These are phyloP conservation scores for Anoplophora glabripennis DNA, from an alignment of 1,140 invertebrate genomes.

Conservation along the genomic window DNA sequence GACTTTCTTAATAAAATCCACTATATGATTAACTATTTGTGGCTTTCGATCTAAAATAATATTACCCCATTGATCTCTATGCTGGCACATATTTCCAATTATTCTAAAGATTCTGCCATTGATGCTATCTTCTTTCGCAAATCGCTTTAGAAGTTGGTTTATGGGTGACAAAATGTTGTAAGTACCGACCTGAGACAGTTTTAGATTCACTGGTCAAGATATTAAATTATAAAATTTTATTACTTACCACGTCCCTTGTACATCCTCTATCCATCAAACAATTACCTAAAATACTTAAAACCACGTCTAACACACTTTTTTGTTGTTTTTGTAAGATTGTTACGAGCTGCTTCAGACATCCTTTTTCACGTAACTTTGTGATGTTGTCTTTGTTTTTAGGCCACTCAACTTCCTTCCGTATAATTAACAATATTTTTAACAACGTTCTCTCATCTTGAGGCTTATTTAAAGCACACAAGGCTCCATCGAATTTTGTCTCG, in stretches of 20 bases:
- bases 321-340: slow-evolving; percentile 47
- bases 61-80: slow-evolving; percentile 32
- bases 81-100: slow-evolving; percentile 44
- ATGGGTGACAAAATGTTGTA: slow-evolving; percentile 36
- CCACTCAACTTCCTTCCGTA: slow-evolving; percentile 41
- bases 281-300: slow-evolving; percentile 59
- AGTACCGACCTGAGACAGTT: slow-evolving; percentile 30
- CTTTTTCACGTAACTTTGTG: slow-evolving; percentile 26
- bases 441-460: slow-evolving; percentile 3
- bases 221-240: background rate
- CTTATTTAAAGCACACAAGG: too few species aligned
- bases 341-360: slow-evolving; percentile 36
- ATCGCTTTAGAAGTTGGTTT: slow-evolving; percentile 36
- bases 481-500: too few species aligned
- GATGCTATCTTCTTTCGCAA: slow-evolving; percentile 42
- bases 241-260: slow-evolving; percentile 38
- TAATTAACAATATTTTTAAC: slow-evolving; percentile 33
- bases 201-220: background rate
- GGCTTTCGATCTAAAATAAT: slow-evolving; percentile 37
- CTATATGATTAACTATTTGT: slow-evolving; percentile 33
- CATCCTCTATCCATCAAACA: slow-evolving; percentile 54
- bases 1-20: slow-evolving; percentile 31
- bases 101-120: slow-evolving; percentile 43
- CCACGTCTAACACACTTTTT: slow-evolving; percentile 51
- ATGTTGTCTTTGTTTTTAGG: slow-evolving; percentile 35